phyloP scores from a whole-genome alignment of 2,797 vertebrate species.

The Hypotaenidia philippensis region DNA sequence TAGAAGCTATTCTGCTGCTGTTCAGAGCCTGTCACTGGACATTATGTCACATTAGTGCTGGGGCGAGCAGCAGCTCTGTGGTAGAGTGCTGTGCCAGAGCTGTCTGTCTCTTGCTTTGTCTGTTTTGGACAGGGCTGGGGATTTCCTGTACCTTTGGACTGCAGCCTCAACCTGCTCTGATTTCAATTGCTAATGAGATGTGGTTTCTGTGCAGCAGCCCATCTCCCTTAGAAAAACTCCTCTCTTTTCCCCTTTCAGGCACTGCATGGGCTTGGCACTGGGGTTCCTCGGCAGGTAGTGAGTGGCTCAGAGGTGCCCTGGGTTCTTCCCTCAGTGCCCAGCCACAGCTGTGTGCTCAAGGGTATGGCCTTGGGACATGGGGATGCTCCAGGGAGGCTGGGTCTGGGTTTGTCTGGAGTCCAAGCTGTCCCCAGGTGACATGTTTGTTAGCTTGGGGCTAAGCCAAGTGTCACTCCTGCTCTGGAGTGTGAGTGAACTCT shows the following conservation, averaged over 20 bases:
- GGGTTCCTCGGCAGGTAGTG: not conserved
- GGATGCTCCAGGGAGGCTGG: not conserved
- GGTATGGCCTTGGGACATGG: not conserved
- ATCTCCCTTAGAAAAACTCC: not conserved
- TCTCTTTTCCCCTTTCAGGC: not conserved
- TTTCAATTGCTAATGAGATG: constrained; percentile 21
- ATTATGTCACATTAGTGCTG: constrained; percentile 57
- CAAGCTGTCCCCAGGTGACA: not conserved
- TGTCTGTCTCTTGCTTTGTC: constrained; percentile 34
- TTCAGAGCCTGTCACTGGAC: constrained; percentile 30
- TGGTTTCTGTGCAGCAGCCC: not conserved
- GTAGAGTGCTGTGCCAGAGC: not conserved
- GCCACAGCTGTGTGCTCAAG: not conserved
- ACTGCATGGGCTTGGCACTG: not conserved
- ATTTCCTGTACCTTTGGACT: constrained; percentile 58
- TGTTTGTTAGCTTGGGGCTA: not conserved
- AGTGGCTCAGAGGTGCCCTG: not conserved
- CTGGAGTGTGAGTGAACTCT: not conserved
- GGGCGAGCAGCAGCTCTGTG: not conserved
- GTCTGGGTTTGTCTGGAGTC: not conserved
- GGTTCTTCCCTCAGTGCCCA: not conserved
- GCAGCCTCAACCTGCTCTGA: constrained; percentile 16
- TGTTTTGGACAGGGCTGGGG: constrained; percentile 21
- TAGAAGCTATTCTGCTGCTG: not conserved
- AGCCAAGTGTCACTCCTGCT: not conserved